Evolutionary conservation across 2,888 invertebrate species (phyloP).

Genomic region (Lissocephala sabroskyi): DNA sequence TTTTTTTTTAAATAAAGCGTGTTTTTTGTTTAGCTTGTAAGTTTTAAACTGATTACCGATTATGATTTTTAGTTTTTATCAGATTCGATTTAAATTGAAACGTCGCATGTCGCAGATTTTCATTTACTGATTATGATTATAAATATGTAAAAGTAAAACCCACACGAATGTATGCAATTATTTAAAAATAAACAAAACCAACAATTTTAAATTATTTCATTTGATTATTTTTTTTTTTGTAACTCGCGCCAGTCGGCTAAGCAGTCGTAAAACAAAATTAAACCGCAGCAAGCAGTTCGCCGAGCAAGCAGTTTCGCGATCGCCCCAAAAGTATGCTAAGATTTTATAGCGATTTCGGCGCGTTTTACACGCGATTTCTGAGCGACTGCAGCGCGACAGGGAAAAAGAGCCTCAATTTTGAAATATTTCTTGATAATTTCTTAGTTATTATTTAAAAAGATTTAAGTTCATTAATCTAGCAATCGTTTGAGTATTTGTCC

Average conservation of each 20-base stretch:
- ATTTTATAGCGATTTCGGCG: not conserved
- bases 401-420: too few species aligned
- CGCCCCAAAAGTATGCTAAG: not conserved
- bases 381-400: too few species aligned
- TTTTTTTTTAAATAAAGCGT: too few species aligned
- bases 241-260: too few species aligned
- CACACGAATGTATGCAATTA: constrained; percentile 20
- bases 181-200: constrained; percentile 3
- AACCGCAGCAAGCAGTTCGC: constrained; percentile 12
- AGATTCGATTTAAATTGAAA: constrained; percentile 8
- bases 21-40: constrained; percentile 43
- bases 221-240: not conserved
- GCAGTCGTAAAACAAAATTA: too few species aligned
- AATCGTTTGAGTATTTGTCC: too few species aligned
- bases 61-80: constrained; percentile 25
- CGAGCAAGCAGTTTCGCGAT: not conserved
- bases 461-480: too few species aligned
- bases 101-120: constrained; percentile 2
- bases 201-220: not conserved
- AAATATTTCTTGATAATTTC: too few species aligned
- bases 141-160: not conserved
- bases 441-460: too few species aligned
- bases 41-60: constrained; percentile 25
- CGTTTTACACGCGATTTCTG: too few species aligned
- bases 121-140: constrained; percentile 7